phyloP scores from a whole-genome alignment of 1,140 invertebrate species.

The Myzus persicae region DNA sequence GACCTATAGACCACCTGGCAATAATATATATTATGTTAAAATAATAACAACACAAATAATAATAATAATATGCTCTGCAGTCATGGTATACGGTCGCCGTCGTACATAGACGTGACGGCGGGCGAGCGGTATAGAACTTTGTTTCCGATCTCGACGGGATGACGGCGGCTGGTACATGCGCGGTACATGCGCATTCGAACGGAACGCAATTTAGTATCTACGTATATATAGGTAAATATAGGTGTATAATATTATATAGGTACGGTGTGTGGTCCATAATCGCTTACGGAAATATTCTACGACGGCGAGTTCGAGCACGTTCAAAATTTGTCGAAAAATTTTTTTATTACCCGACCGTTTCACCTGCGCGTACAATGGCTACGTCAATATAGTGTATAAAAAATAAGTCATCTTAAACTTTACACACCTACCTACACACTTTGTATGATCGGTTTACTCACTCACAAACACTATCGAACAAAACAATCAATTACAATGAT shows the following conservation, averaged over 20 bases:
- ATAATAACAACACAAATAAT: not conserved
- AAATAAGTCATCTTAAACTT: not conserved
- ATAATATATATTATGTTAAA: not conserved
- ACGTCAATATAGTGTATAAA: not conserved
- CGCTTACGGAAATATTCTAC: not conserved
- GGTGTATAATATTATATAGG: not conserved
- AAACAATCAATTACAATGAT: not conserved
- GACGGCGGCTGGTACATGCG: not conserved
- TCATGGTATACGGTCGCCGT: not conserved
- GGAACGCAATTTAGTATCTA: not conserved
- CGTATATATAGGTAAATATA: not conserved
- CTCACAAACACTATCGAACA: not conserved
- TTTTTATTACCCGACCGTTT: not conserved
- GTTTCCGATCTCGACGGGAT: not conserved
- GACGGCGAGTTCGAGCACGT: not conserved
- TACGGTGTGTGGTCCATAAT: not conserved
- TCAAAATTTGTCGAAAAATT: not conserved
- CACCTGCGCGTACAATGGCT: not conserved
- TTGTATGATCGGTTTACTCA: not conserved
- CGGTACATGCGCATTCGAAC: constrained; percentile 23
- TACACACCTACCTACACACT: not conserved
- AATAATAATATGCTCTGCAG: constrained; percentile 2
- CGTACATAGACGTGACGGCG: not conserved
- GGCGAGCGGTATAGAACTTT: not conserved
- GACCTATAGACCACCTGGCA: constrained; percentile 37